Conservation (phyloP, 1,140 invertebrate genomes). For the Diorhabda sublineata region DNA sequence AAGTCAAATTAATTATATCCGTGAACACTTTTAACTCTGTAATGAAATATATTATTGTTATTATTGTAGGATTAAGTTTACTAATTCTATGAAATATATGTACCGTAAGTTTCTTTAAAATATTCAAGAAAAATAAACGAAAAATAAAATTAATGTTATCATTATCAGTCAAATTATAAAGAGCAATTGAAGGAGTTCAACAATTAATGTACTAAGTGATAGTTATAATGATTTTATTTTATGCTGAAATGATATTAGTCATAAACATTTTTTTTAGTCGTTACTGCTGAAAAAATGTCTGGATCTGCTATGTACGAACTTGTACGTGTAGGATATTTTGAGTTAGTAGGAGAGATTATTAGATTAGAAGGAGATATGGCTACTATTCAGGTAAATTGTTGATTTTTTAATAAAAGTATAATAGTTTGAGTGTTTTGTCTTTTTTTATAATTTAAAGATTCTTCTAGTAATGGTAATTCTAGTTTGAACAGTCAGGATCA, state of each 20-base stretch:
- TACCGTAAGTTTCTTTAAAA: no score
- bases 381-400: conserved; percentile 81
- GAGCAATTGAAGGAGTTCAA: no score
- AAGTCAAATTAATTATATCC: conserved; percentile 5
- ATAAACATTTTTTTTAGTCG: conserved; percentile 64
- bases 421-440: background rate
- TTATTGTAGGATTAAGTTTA: no score
- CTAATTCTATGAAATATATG: no score
- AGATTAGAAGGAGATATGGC: conserved; percentile 98
- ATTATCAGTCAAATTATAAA: no score
- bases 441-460: background rate
- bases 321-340: conserved; percentile 96
- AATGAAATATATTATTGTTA: no score
- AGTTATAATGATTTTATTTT: background rate
- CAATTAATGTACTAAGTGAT: background rate
- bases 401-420: background rate
- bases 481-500: no score
- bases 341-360: conserved; percentile 99
- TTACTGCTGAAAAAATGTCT: conserved; percentile 98
- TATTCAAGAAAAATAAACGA: no score
- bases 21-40: background rate
- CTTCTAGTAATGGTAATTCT: no score
- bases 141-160: no score
- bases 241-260: background rate
- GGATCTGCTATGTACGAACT: conserved; percentile 99